Evolutionary conservation across 2,888 invertebrate genomes (phyloP).

Genomic region (Pachycephus smyrnensis): DNA sequence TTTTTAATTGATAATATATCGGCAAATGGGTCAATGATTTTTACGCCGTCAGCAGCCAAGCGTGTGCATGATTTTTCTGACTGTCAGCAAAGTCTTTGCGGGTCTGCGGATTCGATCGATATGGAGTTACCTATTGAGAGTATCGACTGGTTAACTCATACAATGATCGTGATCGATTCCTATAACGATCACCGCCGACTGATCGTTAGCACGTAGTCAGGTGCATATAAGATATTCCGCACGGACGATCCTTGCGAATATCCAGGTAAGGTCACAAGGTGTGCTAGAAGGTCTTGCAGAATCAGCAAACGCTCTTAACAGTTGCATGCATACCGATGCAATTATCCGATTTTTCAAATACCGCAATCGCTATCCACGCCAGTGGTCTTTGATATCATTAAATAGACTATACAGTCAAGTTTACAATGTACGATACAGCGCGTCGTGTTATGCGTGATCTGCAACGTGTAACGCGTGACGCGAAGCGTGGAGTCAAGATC

Average conservation of each 20-base stretch:
- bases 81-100: neutral
- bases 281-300: neutral
- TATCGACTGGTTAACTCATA: neutral
- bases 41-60: neutral
- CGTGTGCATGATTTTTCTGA: neutral
- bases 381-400: neutral
- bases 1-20: slow-evolving; percentile 3
- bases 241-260: neutral
- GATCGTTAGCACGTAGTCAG: neutral
- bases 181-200: neutral
- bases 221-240: neutral
- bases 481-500: neutral
- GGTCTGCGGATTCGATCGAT: neutral
- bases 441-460: no score
- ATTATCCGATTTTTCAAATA: neutral
- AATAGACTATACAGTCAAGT: neutral
- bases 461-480: neutral
- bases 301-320: neutral
- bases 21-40: slow-evolving; percentile 16
- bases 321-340: neutral
- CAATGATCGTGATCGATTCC: neutral
- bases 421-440: neutral
- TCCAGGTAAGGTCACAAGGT: neutral
- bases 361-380: no score
- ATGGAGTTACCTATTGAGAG: neutral